Evolutionary conservation across 2,113 vertebrate genomes (phyloP).

Genomic region (Anarrhichthys ocellatus): DNA sequence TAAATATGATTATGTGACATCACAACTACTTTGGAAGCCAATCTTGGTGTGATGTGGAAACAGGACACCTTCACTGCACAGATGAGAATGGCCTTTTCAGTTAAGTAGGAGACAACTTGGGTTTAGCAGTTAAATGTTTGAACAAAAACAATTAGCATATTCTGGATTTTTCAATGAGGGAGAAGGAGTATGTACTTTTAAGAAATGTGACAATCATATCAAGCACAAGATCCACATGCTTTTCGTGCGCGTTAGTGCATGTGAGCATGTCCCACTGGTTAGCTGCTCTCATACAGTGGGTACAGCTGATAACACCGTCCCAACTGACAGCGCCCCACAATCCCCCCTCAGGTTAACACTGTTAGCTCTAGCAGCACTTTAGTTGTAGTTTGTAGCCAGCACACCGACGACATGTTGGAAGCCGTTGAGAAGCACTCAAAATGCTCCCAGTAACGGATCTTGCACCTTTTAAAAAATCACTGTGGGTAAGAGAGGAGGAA

Average conservation of each 20-base stretch:
- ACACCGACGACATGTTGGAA: background rate
- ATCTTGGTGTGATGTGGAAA: constrained; percentile 1
- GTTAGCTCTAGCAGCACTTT: background rate
- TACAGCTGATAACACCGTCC: background rate
- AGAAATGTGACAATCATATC: background rate
- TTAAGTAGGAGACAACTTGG: background rate
- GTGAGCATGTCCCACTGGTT: too few species aligned
- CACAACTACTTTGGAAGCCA: background rate
- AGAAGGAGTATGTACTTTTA: background rate
- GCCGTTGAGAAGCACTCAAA: background rate
- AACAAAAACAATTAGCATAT: background rate
- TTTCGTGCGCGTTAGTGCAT: background rate
- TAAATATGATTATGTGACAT: background rate
- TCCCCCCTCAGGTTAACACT: background rate
- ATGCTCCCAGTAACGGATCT: background rate
- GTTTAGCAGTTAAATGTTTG: background rate
- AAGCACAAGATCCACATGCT: background rate
- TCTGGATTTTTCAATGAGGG: background rate
- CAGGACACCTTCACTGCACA: background rate
- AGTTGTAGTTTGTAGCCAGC: background rate
- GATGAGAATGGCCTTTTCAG: background rate
- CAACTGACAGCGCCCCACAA: background rate
- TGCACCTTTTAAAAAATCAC: background rate
- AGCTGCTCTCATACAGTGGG: background rate
- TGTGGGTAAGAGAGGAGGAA: constrained; percentile 13